Base-by-base conservation (phyloP, 1,140 invertebrate species). In the Calephelis virginiensis region DNA sequence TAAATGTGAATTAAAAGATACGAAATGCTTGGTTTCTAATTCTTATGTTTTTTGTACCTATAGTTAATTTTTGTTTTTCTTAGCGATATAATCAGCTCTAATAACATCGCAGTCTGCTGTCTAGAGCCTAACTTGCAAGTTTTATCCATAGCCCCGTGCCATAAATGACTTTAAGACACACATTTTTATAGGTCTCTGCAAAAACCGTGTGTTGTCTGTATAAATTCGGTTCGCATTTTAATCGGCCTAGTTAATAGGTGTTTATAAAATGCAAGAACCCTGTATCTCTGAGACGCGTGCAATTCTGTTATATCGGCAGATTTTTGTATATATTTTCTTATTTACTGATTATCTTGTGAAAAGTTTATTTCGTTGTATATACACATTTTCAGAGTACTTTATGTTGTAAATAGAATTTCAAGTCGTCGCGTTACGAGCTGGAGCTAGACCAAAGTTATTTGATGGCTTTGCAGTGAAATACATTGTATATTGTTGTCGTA, bases 401-500 rank as follows among this genome's bases (percentile, higher is more conserved):
- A 63, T 66, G 59, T 75, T 76, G 75, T 80, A 80, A 67, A 79
- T 75, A 81, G 66, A 70, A 70, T 74, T 75, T 80, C 60, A 77
- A 72, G 79, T 72, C 76, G 78, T 78, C 82, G 76, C 85, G 71
- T 80, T 77, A 75, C 69, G 86, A 89, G 91, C 91, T 92, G 91
- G 91, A 92, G 89, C 84, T 90, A 92, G 88, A 91, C 91, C 91
- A 92, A 92, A 92, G 91, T 91, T 81, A 86, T 84, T 84, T 84
- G 86, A 89, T 85, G 73, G 77, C 86, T 91, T 91, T 89, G 86
- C 89, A 75, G 46, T 71, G 73, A 69, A 73, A 76, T 74, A 56
- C 17, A 56, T 69, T 74, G 50, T 71, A 67, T 71, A 67, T 75
- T 76, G 65, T 63, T 78, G 77, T 14, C 63, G 38, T 38, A 14